A percentile compares a stretch with the other conserved stretches of the same genome.
These are phyloP conservation scores for Salminus brasiliensis DNA, from an alignment of 2,113 vertebrate species.

Conservation along the genomic window DNA sequence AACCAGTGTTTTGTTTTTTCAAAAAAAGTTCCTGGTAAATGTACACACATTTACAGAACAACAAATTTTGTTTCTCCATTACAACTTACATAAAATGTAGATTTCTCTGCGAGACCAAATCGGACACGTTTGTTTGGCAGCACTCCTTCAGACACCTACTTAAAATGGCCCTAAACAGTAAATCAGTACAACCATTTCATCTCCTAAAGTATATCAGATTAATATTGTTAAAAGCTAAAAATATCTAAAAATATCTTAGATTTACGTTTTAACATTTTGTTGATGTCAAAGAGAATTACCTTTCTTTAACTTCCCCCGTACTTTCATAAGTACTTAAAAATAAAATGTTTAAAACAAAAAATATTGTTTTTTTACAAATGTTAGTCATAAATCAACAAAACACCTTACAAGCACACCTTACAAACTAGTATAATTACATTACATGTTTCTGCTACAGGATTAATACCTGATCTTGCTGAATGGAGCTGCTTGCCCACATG, in stretches of 20 bases:
- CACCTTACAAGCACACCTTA: neutral
- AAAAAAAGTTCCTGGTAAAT: too few relatives aligned
- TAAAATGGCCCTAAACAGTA: slow-evolving; percentile 4
- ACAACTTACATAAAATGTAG: neutral
- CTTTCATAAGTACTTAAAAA: too few relatives aligned
- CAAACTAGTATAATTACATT: neutral
- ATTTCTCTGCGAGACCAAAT: neutral
- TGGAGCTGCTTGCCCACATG: neutral
- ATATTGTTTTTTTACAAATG: neutral
- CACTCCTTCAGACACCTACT: slow-evolving; percentile 15
- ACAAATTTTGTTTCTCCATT: too few relatives aligned
- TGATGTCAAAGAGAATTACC: too few relatives aligned
- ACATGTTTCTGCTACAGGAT: neutral
- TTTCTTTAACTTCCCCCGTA: too few relatives aligned
- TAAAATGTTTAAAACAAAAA: neutral
- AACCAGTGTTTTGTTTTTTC: too few relatives aligned
- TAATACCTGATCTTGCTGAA: neutral
- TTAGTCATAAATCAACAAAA: neutral
- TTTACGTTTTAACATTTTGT: neutral
- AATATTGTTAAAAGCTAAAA: too few relatives aligned
- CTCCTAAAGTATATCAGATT: too few relatives aligned
- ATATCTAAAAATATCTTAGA: too few relatives aligned
- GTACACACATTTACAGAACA: too few relatives aligned
- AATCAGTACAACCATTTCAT: slow-evolving; percentile 12
- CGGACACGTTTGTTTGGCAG: neutral